Conservation (phyloP, 2,888 invertebrate species). For the Dysmachus trigonus region DNA sequence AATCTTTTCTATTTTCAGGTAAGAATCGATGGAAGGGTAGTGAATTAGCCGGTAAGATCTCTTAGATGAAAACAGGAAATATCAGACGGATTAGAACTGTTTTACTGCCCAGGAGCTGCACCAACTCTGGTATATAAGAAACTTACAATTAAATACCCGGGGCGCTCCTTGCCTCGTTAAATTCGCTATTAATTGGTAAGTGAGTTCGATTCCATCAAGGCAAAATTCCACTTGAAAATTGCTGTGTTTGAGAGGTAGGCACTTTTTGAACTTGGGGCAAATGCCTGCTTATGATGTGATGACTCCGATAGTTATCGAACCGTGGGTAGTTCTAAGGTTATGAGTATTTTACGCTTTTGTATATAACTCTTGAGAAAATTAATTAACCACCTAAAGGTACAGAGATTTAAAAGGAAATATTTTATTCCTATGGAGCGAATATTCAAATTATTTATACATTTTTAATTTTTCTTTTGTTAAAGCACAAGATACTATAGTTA, state of each 20-base stretch:
- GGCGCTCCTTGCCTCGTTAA: not conserved
- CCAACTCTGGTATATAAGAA: not conserved
- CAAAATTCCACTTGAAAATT: not conserved
- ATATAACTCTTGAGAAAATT: not conserved
- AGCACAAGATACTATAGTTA: too few relatives aligned
- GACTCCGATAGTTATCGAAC: not conserved
- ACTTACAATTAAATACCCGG: not conserved
- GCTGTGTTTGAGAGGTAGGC: not conserved
- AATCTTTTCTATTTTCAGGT: not conserved
- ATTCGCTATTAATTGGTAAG: not conserved
- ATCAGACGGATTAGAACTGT: not conserved
- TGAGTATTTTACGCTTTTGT: not conserved
- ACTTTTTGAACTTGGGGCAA: not conserved
- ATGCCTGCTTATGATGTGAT: not conserved
- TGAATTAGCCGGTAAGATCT: not conserved
- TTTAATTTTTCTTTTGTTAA: too few relatives aligned
- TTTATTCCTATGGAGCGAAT: too few relatives aligned
- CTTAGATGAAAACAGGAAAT: not conserved
- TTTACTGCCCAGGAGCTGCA: not conserved
- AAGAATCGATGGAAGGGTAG: not conserved
- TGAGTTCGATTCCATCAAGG: not conserved
- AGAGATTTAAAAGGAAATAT: not conserved
- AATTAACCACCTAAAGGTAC: not conserved
- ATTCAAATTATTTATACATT: too few relatives aligned
- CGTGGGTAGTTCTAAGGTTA: not conserved